phyloP scores from a whole-genome alignment of 2,113 vertebrate species.

The Prionailurus bengalensis region DNA sequence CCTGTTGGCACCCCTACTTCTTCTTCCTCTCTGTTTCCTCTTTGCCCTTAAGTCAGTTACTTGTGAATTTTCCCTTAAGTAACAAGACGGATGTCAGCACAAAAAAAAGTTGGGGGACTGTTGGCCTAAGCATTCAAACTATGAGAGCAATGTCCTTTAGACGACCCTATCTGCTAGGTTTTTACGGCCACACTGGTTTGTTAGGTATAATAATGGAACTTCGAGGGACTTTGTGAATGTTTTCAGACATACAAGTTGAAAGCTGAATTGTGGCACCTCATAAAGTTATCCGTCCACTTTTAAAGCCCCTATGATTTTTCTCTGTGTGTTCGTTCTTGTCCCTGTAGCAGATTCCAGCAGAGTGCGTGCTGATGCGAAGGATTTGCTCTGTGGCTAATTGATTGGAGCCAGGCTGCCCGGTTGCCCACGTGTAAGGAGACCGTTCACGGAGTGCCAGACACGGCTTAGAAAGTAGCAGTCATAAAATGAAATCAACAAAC shows the following conservation, averaged over 20 bases:
- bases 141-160: neutral
- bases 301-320: neutral
- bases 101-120: neutral
- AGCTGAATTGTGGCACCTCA: neutral
- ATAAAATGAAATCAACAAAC: neutral
- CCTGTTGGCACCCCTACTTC: neutral
- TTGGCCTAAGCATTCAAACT: neutral
- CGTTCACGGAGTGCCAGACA: neutral
- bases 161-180: neutral
- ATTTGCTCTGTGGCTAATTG: neutral
- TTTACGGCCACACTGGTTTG: neutral
- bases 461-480: neutral
- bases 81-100: neutral
- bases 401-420: neutral
- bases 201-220: neutral
- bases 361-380: neutral
- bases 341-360: neutral
- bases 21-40: neutral
- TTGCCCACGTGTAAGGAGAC: neutral
- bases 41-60: neutral
- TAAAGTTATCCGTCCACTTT: conserved; percentile 23
- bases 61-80: conserved; percentile 42
- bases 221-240: neutral
- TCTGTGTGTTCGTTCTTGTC: neutral
- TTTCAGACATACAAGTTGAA: neutral